Evolutionary conservation across 2,797 vertebrate species (phyloP).

Genomic region (Peromyscus eremicus): DNA sequence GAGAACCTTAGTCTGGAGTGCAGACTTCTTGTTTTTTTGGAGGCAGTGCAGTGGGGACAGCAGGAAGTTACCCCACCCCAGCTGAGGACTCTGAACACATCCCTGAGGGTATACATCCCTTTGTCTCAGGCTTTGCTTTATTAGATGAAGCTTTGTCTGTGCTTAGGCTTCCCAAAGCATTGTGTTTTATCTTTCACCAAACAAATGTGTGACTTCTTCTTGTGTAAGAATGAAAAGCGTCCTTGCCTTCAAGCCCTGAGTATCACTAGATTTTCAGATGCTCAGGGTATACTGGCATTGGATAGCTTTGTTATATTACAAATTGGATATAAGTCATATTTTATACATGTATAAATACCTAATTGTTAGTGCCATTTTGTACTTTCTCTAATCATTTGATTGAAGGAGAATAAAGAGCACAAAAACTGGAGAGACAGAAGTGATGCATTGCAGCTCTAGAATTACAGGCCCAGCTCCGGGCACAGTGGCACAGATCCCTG

Average conservation of each 20-base stretch:
- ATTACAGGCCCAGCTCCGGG: rapidly evolving
- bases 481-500: not conserved
- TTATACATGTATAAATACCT: not conserved
- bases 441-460: not conserved
- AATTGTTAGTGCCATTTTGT: not conserved
- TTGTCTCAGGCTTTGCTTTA: not conserved
- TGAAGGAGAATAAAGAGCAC: not conserved
- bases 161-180: not conserved
- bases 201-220: not conserved
- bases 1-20: not conserved
- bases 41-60: rapidly evolving
- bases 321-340: not conserved
- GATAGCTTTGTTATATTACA: not conserved
- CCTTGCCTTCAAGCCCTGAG: not conserved
- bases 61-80: rapidly evolving
- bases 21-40: rapidly evolving
- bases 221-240: not conserved
- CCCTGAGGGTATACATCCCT: rapidly evolving
- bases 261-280: not conserved
- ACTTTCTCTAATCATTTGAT: not conserved
- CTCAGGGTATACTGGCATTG: not conserved
- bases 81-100: not conserved
- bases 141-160: not conserved
- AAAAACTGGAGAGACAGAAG: not conserved
- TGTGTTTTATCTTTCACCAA: not conserved